These are phyloP conservation scores for Meiosimyza platycephala DNA, from an alignment of 2,888 invertebrate species.

Conservation along the genomic window DNA sequence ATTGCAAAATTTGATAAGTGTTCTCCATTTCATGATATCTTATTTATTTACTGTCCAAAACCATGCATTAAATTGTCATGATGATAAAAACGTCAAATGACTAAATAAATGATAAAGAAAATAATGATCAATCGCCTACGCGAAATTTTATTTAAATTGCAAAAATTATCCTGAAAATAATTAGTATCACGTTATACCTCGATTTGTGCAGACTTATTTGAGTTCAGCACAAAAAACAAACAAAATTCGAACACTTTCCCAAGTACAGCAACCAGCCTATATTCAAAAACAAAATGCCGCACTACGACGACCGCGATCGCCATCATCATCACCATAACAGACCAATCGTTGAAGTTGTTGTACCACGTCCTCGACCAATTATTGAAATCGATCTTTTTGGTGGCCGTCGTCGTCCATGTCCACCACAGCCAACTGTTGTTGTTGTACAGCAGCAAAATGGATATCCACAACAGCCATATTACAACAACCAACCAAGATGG, in stretches of 20 bases:
- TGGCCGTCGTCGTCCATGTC: conserved; percentile 45
- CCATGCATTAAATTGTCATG: too few relatives aligned
- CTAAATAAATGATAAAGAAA: too few relatives aligned
- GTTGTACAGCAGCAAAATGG: conserved; percentile 40
- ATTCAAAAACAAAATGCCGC: not conserved
- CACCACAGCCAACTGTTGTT: conserved; percentile 50
- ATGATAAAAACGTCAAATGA: too few relatives aligned
- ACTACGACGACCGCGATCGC: conserved; percentile 46
- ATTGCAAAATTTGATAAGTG: too few relatives aligned
- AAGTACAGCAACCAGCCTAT: not conserved
- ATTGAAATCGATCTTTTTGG: conserved; percentile 53
- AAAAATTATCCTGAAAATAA: not conserved
- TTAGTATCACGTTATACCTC: too few relatives aligned
- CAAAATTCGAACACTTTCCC: not conserved
- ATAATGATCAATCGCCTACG: too few relatives aligned
- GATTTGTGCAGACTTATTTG: not conserved
- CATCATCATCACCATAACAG: conserved; percentile 53
- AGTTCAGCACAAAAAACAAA: not conserved
- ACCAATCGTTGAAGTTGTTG: conserved; percentile 59
- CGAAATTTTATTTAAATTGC: too few relatives aligned
- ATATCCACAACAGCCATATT: too few relatives aligned
- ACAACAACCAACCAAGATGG: too few relatives aligned
- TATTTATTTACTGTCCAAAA: too few relatives aligned
- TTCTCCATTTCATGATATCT: too few relatives aligned
- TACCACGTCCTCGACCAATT: conserved; percentile 53